Evolutionary conservation across 2,888 invertebrate species (phyloP), one percentile per base, ranked within the genome.

Genomic region (Phyllotreta cruciferae): DNA sequence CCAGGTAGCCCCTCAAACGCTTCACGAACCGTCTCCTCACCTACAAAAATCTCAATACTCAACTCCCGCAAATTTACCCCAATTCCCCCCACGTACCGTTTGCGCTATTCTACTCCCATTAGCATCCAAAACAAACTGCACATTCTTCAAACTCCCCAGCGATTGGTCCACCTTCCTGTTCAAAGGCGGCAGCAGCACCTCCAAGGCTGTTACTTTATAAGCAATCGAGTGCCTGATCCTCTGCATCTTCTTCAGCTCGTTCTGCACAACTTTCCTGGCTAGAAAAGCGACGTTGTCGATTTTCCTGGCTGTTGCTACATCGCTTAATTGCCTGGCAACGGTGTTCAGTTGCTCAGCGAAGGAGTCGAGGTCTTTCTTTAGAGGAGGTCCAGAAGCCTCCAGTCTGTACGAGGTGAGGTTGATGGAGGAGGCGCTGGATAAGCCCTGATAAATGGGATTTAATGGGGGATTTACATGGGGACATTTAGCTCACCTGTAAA

Each of bases 111-210:
- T 84, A 54, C 86, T 86, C 37, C 90, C 90, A 72, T 90, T 88
- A 74, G 87, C 88, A 73, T 90, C 87, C 66, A 93, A 85, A 79
- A 89, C 91, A 77, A 86, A 88, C 78, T 92, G 92, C 50, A 91
- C 88, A n/a, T 87, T 89, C 73, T 88, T 89, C 70, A 92, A 85
- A 75, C 91, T 90, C 61, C 87, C 87, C 5, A 91, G 81, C 0
- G 90, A 90, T 71, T 90, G 89, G 78, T 92, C 90, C 4, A 88
- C 83, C 80, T 90, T 89, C 65, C 86, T 86, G 67, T 88, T 87
- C 73, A 92, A 86, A 0, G 92, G 91, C 71, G 85, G 84, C 70
- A 90, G 78, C 72, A 91, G 88, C 6, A 93, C 82, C 74, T 93
- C 92, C 52, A 93, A 76, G 37, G 89, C 88, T 0, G 92, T 91